phyloP scores from a whole-genome alignment of 1,140 invertebrate species.

The Bombus terrestris region DNA sequence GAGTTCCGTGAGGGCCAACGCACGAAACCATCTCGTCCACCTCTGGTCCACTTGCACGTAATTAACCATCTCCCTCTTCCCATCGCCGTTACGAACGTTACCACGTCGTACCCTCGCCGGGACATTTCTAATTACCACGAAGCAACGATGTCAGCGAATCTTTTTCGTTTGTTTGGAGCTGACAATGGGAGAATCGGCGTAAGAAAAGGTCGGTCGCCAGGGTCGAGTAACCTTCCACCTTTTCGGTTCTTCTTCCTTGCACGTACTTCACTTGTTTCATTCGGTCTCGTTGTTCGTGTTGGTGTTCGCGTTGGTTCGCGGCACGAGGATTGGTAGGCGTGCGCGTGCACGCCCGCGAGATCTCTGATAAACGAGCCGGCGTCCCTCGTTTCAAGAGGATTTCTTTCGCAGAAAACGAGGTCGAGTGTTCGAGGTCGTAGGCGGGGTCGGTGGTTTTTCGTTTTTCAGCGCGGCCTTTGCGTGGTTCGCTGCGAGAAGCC shows the following conservation, averaged over 20 bases:
- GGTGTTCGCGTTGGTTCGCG: slow-evolving; percentile 16
- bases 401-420: slow-evolving; percentile 71
- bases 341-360: slow-evolving; percentile 68
- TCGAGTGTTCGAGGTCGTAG: slow-evolving; percentile 68
- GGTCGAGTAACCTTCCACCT: not conserved
- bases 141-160: slow-evolving; percentile 64
- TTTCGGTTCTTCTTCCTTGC: slow-evolving; percentile 5
- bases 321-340: slow-evolving; percentile 69
- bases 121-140: slow-evolving; percentile 75
- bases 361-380: slow-evolving; percentile 80
- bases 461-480: slow-evolving; percentile 1
- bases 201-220: slow-evolving; percentile 3
- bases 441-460: slow-evolving; percentile 68
- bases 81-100: slow-evolving; percentile 32
- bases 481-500: not conserved
- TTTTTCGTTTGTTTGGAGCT: slow-evolving; percentile 70
- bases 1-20: slow-evolving; percentile 23
- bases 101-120: slow-evolving; percentile 63
- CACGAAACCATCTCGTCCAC: slow-evolving; percentile 19
- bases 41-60: slow-evolving; percentile 60
- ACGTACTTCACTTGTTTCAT: not conserved
- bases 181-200: slow-evolving; percentile 51
- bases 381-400: slow-evolving; percentile 78
- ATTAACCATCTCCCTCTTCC: slow-evolving; percentile 69
- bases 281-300: slow-evolving; percentile 14